phyloP scores from a whole-genome alignment of 2,888 invertebrate genomes.

The Cryptophagus acutangulus region DNA sequence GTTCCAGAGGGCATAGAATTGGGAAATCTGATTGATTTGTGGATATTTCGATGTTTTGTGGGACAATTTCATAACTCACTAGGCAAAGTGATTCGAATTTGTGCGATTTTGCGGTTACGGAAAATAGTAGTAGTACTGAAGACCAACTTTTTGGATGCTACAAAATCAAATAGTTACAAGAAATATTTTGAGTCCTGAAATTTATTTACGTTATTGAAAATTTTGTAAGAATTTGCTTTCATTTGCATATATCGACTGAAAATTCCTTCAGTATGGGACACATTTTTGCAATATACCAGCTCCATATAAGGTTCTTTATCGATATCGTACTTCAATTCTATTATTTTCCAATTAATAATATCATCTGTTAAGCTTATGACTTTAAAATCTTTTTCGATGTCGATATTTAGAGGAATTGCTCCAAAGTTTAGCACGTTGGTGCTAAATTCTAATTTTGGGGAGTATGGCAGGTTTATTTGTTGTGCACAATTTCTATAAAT shows the following conservation, averaged over 20 bases:
- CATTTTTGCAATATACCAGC: slow-evolving; percentile 12
- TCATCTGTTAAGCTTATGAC: slow-evolving; percentile 29
- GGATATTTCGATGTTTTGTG: slow-evolving; percentile 33
- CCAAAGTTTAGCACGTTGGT: slow-evolving; percentile 34
- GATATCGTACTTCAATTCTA: slow-evolving; percentile 33
- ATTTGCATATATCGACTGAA: neutral
- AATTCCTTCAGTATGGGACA: neutral
- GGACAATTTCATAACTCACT: slow-evolving; percentile 35
- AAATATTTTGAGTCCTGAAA: neutral
- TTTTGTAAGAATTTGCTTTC: slow-evolving; percentile 18
- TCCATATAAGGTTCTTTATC: slow-evolving; percentile 21
- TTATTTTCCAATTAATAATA: slow-evolving; percentile 32
- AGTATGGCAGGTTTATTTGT: too few species aligned
- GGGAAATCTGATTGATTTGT: slow-evolving; percentile 31
- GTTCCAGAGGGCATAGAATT: slow-evolving; percentile 35
- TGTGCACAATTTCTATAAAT: too few species aligned
- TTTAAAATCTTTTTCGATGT: slow-evolving; percentile 26
- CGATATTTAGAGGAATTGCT: slow-evolving; percentile 26
- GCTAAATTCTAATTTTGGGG: slow-evolving; percentile 26
- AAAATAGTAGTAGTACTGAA: slow-evolving; percentile 30
- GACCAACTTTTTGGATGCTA: slow-evolving; percentile 26
- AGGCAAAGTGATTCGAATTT: slow-evolving; percentile 29
- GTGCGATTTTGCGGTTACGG: slow-evolving; percentile 12
- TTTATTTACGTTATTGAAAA: slow-evolving; percentile 17
- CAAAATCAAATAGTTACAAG: slow-evolving; percentile 9